Percentiles rank a stretch among this genome's conserved stretches.
Evolutionary conservation across 1,140 invertebrate genomes (phyloP).

Genomic region (Frieseomelitta varia): DNA sequence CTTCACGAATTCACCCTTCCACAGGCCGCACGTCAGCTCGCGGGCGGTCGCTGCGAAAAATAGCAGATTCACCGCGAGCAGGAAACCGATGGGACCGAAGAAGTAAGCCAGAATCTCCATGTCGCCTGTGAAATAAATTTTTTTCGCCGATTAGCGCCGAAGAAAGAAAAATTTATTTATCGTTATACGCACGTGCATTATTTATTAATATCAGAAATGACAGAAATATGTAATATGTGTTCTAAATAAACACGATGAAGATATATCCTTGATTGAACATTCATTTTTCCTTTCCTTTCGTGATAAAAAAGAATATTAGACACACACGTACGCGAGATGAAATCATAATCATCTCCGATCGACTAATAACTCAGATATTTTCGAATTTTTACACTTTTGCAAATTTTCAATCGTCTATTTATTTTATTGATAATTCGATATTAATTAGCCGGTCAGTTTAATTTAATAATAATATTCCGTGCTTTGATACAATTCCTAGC

Average conservation of each 20-base stretch:
- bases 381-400: not conserved
- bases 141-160: not conserved
- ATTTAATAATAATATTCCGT: too few relatives aligned
- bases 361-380: not conserved
- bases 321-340: not conserved
- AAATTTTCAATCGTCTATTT: too few relatives aligned
- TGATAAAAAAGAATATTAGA: too few relatives aligned
- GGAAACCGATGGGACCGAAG: constrained; percentile 89
- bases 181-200: too few relatives aligned
- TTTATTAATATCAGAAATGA: too few relatives aligned
- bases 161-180: not conserved
- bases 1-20: constrained; percentile 93
- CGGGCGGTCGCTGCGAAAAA: constrained; percentile 91
- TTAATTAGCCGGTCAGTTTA: too few relatives aligned
- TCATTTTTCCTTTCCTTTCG: too few relatives aligned
- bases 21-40: constrained; percentile 92
- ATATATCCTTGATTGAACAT: too few relatives aligned
- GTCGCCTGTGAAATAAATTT: constrained; percentile 83
- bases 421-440: too few relatives aligned
- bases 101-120: constrained; percentile 91
- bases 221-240: too few relatives aligned
- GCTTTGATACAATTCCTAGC: too few relatives aligned
- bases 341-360: not conserved
- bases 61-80: constrained; percentile 89
- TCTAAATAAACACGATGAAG: too few relatives aligned